These are phyloP conservation scores for Panzeria rudis DNA, from an alignment of 2,888 invertebrate genomes.

Conservation along the genomic window DNA sequence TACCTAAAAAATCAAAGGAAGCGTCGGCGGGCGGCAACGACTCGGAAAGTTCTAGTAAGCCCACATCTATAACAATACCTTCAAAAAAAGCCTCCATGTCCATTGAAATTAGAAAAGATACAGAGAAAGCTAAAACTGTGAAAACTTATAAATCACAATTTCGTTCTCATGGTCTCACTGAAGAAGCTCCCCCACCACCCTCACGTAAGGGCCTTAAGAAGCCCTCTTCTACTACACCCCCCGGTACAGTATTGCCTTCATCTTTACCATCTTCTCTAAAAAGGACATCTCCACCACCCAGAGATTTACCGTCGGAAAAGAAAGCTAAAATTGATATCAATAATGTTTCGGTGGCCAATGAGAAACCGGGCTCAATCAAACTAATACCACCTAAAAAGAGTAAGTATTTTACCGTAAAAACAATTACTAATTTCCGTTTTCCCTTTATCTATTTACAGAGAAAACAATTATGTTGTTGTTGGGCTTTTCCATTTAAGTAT, in stretches of 20 bases:
- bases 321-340: slow-evolving; percentile 88
- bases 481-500: slow-evolving; percentile 72
- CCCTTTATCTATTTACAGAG: slow-evolving; percentile 71
- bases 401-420: slow-evolving; percentile 86
- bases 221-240: slow-evolving; percentile 84
- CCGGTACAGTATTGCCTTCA: slow-evolving; percentile 76
- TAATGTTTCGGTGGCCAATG: slow-evolving; percentile 84
- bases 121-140: slow-evolving; percentile 93
- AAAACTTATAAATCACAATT: slow-evolving; percentile 96
- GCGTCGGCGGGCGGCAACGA: slow-evolving; percentile 76
- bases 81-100: slow-evolving; percentile 89
- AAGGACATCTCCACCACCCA: slow-evolving; percentile 75
- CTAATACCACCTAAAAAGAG: slow-evolving; percentile 95
- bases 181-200: slow-evolving; percentile 93
- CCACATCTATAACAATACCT: slow-evolving; percentile 82
- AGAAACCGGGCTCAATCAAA: slow-evolving; percentile 93
- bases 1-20: slow-evolving; percentile 88
- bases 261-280: slow-evolving; percentile 75
- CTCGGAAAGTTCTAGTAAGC: slow-evolving; percentile 74
- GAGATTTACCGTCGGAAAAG: slow-evolving; percentile 88
- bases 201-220: slow-evolving; percentile 88
- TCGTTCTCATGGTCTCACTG: slow-evolving; percentile 94
- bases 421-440: slow-evolving; percentile 76
- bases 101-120: slow-evolving; percentile 90
- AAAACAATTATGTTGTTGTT: slow-evolving; percentile 71